A percentile compares a stretch with the other conserved stretches of the same genome.
Evolutionary conservation across 2,113 vertebrate genomes (phyloP).

Genomic region (Tiliqua scincoides): DNA sequence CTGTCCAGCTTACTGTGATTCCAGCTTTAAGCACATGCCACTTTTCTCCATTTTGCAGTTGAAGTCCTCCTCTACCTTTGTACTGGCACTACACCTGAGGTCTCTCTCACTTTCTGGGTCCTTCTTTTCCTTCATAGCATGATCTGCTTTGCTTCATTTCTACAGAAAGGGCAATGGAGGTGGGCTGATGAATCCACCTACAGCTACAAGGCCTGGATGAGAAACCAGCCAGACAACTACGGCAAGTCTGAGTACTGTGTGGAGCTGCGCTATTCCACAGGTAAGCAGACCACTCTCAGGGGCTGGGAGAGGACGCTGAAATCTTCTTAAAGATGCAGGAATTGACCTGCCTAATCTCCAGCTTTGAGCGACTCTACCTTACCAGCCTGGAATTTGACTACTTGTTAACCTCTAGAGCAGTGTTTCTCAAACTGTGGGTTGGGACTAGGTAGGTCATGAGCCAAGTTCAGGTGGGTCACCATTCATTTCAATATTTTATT

Average conservation of each 20-base stretch:
- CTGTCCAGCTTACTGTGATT: too few species aligned
- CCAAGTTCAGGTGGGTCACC: too few species aligned
- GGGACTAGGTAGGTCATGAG: too few species aligned
- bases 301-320: neutral
- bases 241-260: neutral
- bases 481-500: too few species aligned
- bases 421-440: too few species aligned
- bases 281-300: neutral
- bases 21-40: too few species aligned
- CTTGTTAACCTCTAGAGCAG: too few species aligned
- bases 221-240: neutral
- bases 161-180: slow-evolving; percentile 10
- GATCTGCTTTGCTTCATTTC: neutral
- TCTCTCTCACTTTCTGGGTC: neutral
- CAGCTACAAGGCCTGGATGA: slow-evolving; percentile 28
- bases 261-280: neutral
- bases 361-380: neutral
- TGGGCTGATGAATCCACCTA: slow-evolving; percentile 18
- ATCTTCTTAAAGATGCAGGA: neutral
- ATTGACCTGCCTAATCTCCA: neutral
- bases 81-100: neutral
- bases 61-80: neutral
- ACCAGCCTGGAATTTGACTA: neutral
- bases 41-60: neutral
- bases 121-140: neutral